Conservation (phyloP, 2,888 invertebrate genomes). For the Cyclophora punctaria region DNA sequence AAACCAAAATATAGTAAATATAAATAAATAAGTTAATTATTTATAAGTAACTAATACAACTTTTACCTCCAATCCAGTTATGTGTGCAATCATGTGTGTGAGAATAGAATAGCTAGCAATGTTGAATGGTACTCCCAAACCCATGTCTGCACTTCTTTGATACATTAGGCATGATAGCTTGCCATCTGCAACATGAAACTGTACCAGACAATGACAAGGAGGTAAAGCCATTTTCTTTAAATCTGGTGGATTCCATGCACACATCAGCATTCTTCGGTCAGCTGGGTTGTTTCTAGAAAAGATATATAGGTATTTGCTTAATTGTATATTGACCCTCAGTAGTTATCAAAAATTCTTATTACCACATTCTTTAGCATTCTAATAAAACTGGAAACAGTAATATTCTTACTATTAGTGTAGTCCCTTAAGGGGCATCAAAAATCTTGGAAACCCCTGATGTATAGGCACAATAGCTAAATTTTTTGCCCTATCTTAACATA, state of each 20-base stretch:
- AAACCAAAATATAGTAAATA: background rate
- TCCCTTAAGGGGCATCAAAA: too few species aligned
- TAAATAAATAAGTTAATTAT: background rate
- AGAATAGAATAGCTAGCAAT: slow-evolving; percentile 96
- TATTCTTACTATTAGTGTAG: too few species aligned
- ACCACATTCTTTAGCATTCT: too few species aligned
- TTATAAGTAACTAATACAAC: background rate
- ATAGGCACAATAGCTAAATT: too few species aligned
- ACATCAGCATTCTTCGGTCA: slow-evolving; percentile 93
- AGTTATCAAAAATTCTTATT: too few species aligned
- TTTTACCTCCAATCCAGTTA: slow-evolving; percentile 88
- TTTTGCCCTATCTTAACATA: too few species aligned
- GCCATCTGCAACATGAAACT: slow-evolving; percentile 91
- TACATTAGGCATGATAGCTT: slow-evolving; percentile 94
- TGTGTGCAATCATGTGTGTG: slow-evolving; percentile 96
- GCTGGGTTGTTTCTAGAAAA: slow-evolving; percentile 80
- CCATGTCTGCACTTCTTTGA: slow-evolving; percentile 98
- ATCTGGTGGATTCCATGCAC: slow-evolving; percentile 96
- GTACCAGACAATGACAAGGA: slow-evolving; percentile 95
- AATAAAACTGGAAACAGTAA: too few species aligned
- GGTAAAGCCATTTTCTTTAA: slow-evolving; percentile 94
- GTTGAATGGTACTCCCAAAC: slow-evolving; percentile 98
- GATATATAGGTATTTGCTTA: too few species aligned
- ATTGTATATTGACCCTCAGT: too few species aligned
- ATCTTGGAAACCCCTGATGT: too few species aligned